phyloP scores from a whole-genome alignment of 2,113 vertebrate genomes.

The Symphodus melops region DNA sequence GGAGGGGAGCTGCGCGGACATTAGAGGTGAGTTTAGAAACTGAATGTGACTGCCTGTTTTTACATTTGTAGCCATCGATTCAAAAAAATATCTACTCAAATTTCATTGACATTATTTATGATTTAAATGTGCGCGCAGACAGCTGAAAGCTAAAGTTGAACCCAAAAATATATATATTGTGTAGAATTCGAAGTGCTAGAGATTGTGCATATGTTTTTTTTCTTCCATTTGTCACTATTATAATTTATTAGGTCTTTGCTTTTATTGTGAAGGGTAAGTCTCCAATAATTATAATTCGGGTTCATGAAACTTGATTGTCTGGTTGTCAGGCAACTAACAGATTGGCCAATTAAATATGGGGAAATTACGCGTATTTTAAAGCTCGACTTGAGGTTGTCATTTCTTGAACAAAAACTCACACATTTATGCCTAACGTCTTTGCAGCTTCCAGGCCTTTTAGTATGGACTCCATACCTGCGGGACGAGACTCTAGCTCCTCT shows the following conservation, averaged over 20 bases:
- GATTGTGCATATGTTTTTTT: not conserved
- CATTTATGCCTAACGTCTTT: slow-evolving; percentile 33
- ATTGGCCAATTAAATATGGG: not conserved
- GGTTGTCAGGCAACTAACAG: not conserved
- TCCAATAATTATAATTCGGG: not conserved
- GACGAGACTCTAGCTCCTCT: slow-evolving; percentile 91
- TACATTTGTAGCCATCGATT: not conserved
- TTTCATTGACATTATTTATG: not conserved
- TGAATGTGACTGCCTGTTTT: not conserved
- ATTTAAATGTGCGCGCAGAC: not conserved
- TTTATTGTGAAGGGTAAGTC: not conserved
- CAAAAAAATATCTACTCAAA: not conserved
- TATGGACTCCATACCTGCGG: slow-evolving; percentile 94
- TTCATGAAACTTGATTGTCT: not conserved
- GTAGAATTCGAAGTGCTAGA: not conserved
- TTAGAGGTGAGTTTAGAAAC: slow-evolving; percentile 64
- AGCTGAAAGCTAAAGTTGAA: not conserved
- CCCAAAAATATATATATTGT: not conserved
- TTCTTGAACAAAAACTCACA: not conserved
- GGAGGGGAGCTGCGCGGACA: slow-evolving; percentile 51
- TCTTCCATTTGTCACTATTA: not conserved
- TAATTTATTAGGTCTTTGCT: not conserved
- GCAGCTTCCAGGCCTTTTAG: slow-evolving; percentile 79
- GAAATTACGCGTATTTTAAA: not conserved
- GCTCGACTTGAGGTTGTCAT: not conserved